Base-by-base conservation (phyloP, 2,113 vertebrate species). In the Dasyornis broadbenti region DNA sequence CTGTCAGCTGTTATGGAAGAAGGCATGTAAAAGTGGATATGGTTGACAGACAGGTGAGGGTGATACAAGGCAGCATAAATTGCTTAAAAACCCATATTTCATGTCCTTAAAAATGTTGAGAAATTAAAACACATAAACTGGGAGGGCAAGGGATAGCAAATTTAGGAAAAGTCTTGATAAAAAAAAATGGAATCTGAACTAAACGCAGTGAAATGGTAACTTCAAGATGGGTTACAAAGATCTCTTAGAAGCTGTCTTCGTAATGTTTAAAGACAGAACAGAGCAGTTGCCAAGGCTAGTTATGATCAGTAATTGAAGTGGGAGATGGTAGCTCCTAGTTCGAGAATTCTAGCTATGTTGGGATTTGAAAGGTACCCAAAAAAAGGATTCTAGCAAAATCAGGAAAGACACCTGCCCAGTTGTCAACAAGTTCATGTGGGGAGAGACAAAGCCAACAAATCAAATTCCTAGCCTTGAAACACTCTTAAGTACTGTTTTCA, bases 311-410 rank as follows among this genome's bases (percentile, higher is more conserved):
- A 45, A 80, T 31, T 50, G 28, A 71, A 64, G 33, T 22, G 14
- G 54, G 54, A 88, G 45, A 73, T 33, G 19, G 44, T 37, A 47
- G 30, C 19, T 71, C 24, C 65, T 15, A 45, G 33, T 30, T 3
- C 0, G 0, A 82, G 35, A 86, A 24, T 44, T 87, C 27, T 61
- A 40, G 11, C 33, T 71, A 26, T 0, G 0, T 0, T 72, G 31
- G 49, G 9, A 57, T 95, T 90, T 68, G 60, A 82, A 91, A 89
- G 39, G 30, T 39, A 75, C 11, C 59, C 9, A 52, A 73, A 68
- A 64, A 60, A 42, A 8, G 6, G 13, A 42, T 49, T 86, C 37
- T 27, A 50, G 14, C 40, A 82, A 85, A 73, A 69, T 45, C 20
- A 33, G 44, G 28, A 78, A 60, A 60, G 42, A 84, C 8, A 82